Percentiles rank a stretch among this genome's conserved stretches.
Evolutionary conservation across 2,797 vertebrate genomes (phyloP).

Genomic region (Rhinatrema bivittatum): DNA sequence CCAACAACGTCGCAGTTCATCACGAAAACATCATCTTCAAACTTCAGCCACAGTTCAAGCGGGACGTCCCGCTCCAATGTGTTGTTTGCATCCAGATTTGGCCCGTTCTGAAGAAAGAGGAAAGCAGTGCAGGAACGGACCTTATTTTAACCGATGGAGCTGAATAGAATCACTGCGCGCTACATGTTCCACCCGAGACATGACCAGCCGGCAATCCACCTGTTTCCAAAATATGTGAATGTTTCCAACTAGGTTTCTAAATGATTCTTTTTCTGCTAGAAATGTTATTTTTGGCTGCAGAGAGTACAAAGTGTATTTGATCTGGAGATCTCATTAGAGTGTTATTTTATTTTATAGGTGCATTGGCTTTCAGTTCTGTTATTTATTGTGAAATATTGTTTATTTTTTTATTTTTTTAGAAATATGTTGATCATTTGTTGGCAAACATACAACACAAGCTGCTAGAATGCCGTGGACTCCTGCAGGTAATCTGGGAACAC

Average conservation of each 20-base stretch:
- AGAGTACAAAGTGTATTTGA: conserved; percentile 48
- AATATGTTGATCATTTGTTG: conserved; percentile 29
- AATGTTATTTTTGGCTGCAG: conserved; percentile 61
- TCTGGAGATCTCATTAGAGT: conserved; percentile 43
- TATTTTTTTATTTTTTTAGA: conserved; percentile 39
- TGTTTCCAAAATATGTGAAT: conserved; percentile 59
- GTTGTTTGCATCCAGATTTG: conserved; percentile 79
- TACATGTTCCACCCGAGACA: too few relatives aligned
- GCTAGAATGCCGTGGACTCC: too few relatives aligned
- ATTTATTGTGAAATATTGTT: conserved; percentile 45
- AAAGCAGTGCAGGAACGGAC: conserved; percentile 41
- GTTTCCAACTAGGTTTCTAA: conserved; percentile 58
- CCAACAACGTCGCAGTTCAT: conserved; percentile 90
- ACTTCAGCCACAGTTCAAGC: conserved; percentile 68
- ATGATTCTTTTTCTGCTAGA: conserved; percentile 55
- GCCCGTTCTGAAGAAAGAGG: conserved; percentile 71
- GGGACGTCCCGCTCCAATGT: conserved; percentile 72
- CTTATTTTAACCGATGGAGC: conserved; percentile 32
- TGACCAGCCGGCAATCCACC: too few relatives aligned
- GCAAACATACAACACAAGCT: conserved; percentile 22
- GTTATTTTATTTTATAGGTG: conserved; percentile 58
- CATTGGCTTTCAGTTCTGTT: conserved; percentile 37
- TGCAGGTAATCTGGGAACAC: too few relatives aligned
- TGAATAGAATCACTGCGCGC: conserved; percentile 39
- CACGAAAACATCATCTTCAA: conserved; percentile 81